Percentiles rank a stretch among this genome's conserved stretches.
phyloP scores from a whole-genome alignment of 92 coral and sea anemone genomes.

The Desmophyllum pertusum region DNA sequence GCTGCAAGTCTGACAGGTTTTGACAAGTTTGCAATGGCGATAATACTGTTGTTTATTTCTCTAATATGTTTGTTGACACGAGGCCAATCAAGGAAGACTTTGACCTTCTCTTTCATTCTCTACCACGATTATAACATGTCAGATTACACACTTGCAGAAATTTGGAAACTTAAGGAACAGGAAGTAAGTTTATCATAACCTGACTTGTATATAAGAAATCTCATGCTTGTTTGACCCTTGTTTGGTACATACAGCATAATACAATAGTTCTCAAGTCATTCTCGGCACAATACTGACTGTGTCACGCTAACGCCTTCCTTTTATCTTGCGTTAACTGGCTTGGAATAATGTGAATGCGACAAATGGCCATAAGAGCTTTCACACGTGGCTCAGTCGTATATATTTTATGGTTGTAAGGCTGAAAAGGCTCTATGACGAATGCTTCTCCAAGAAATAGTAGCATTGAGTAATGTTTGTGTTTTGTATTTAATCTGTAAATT shows the following conservation, averaged over 20 bases:
- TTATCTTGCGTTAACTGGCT: not conserved
- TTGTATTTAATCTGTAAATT: not conserved
- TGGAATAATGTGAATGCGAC: no score
- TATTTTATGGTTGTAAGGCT: not conserved
- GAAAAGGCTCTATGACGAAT: not conserved
- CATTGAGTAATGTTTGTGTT: not conserved
- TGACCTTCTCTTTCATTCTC: not conserved
- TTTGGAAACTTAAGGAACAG: no score
- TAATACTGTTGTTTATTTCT: not conserved
- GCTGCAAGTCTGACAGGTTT: not conserved
- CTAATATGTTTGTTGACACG: not conserved
- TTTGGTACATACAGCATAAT: not conserved
- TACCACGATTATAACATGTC: not conserved
- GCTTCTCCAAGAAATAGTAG: not conserved
- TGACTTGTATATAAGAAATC: no score
- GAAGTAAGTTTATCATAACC: no score
- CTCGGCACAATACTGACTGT: not conserved
- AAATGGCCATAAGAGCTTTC: no score
- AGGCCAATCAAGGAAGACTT: not conserved
- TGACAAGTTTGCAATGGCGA: slow-evolving; percentile 1
- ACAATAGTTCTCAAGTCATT: not conserved
- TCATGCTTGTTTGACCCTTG: not conserved
- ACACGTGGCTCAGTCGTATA: not conserved
- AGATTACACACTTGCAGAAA: not conserved
- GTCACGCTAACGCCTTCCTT: not conserved